Conservation (phyloP, 2,888 invertebrate genomes). For the Hypomecis punctinalis region DNA sequence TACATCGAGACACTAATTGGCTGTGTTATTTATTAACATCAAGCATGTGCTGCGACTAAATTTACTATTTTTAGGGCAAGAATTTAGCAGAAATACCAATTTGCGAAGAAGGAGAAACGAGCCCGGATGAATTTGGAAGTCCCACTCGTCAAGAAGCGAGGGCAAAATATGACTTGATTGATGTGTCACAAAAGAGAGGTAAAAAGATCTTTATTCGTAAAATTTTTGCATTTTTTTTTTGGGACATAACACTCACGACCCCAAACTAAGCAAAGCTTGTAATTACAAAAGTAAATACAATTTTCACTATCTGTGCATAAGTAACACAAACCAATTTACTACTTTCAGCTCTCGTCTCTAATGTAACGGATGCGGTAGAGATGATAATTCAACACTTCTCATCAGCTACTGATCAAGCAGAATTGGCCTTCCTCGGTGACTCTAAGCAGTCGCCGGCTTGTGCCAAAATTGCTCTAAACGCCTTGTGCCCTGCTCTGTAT, state of each 20-base stretch:
- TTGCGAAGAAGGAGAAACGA: conserved; percentile 86
- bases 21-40: conserved; percentile 33
- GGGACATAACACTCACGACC: too few relatives aligned
- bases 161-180: conserved; percentile 78
- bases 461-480: conserved; percentile 90
- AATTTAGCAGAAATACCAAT: conserved; percentile 87
- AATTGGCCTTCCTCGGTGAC: conserved; percentile 85
- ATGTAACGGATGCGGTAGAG: conserved; percentile 90
- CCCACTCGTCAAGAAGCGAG: conserved; percentile 75
- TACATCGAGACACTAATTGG: conserved; percentile 23
- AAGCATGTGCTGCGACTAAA: conserved; percentile 42
- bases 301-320: not conserved
- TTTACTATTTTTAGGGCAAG: conserved; percentile 74
- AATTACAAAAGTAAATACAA: too few relatives aligned
- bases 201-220: conserved; percentile 25
- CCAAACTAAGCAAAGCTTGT: too few relatives aligned
- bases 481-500: conserved; percentile 93
- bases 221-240: too few relatives aligned
- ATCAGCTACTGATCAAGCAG: conserved; percentile 86
- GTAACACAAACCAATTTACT: not conserved
- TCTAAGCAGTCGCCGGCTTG: conserved; percentile 87
- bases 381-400: conserved; percentile 90
- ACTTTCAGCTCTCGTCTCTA: conserved; percentile 87
- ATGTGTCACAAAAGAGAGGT: conserved; percentile 87
- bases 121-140: conserved; percentile 85